Evolutionary conservation across 2,888 invertebrate genomes (phyloP).

Genomic region (Hyposoter didymator): DNA sequence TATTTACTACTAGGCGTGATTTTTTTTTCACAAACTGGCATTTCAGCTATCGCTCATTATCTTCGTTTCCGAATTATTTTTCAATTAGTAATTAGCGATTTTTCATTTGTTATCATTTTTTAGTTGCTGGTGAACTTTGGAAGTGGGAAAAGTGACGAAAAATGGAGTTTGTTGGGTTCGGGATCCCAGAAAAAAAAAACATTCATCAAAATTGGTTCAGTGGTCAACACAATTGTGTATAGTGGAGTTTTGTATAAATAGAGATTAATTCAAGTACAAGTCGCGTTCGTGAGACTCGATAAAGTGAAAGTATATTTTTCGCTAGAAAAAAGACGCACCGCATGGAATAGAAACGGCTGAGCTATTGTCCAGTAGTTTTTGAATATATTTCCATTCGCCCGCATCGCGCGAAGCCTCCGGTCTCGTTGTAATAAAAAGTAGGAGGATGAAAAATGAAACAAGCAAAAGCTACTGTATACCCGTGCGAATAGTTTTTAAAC

Average conservation of each 20-base stretch:
- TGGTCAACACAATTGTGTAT: too few species aligned
- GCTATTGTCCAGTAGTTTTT: slow-evolving; percentile 4
- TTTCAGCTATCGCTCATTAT: too few species aligned
- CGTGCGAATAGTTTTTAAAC: slow-evolving; percentile 75
- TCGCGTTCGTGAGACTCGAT: neutral
- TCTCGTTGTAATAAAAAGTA: slow-evolving; percentile 32
- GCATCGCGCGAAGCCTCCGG: slow-evolving; percentile 13
- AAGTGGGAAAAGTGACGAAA: too few species aligned
- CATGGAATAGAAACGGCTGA: neutral
- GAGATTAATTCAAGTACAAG: neutral
- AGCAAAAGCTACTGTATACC: neutral
- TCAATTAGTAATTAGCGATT: too few species aligned
- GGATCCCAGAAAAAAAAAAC: too few species aligned
- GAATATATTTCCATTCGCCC: slow-evolving; percentile 8
- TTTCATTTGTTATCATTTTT: too few species aligned
- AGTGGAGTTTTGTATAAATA: too few species aligned
- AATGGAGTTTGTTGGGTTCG: too few species aligned
- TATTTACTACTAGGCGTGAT: neutral
- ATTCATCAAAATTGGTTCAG: too few species aligned
- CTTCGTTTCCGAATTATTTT: too few species aligned
- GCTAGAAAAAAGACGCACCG: neutral
- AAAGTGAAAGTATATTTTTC: slow-evolving; percentile 1
- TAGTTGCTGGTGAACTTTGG: too few species aligned
- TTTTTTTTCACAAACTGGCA: too few species aligned
- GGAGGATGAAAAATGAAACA: slow-evolving; percentile 12